Evolutionary conservation across 2,113 vertebrate species (phyloP).

Genomic region (Spilogale gracilis): DNA sequence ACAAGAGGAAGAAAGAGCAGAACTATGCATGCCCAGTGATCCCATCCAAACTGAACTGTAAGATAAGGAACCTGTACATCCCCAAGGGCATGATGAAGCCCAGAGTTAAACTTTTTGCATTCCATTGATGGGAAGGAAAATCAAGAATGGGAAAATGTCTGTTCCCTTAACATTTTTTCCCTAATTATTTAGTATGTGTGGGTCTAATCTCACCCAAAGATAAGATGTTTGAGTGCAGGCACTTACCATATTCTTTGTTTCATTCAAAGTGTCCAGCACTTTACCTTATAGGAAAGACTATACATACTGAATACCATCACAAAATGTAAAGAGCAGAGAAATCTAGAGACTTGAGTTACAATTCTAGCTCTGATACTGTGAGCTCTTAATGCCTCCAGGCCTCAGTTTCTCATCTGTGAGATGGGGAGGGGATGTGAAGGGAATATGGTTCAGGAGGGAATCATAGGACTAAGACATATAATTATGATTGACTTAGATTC

Average conservation of each 20-base stretch:
- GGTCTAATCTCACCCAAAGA: not conserved
- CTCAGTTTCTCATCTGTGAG: constrained; percentile 50
- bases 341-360: not conserved
- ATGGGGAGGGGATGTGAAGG: not conserved
- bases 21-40: not conserved
- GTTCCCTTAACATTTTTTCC: not conserved
- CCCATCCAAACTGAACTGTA: not conserved
- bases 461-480: not conserved
- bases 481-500: not conserved
- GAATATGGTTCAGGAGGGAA: not conserved
- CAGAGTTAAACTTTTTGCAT: not conserved
- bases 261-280: not conserved
- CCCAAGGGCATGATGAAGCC: not conserved
- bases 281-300: not conserved
- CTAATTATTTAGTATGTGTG: not conserved
- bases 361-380: not conserved
- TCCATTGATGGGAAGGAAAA: constrained; percentile 19
- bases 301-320: not conserved
- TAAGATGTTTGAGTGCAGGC: not conserved
- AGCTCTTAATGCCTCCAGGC: not conserved
- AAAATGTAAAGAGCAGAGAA: not conserved
- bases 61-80: not conserved
- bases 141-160: not conserved
- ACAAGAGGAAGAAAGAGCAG: not conserved
- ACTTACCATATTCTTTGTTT: not conserved